These are phyloP conservation scores for Ormyrus labotus DNA, from an alignment of 2,888 invertebrate species.

Conservation along the genomic window DNA sequence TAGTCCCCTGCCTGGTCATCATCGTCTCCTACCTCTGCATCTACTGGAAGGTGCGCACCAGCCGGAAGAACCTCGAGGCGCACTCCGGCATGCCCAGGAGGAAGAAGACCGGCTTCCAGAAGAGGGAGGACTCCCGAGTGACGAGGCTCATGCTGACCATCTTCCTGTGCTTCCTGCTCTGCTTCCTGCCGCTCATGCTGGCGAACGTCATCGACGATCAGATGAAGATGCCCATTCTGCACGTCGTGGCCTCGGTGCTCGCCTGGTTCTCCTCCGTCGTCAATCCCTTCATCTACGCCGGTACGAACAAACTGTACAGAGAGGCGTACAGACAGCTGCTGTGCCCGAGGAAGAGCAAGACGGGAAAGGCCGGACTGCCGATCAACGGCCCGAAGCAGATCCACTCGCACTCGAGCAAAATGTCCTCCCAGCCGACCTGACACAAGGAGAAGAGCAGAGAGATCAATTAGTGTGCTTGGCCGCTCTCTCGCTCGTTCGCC, in stretches of 20 bases:
- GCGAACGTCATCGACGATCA: slow-evolving; percentile 92
- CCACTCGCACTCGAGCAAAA: slow-evolving; percentile 71
- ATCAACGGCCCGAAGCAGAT: slow-evolving; percentile 58
- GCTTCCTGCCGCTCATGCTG: slow-evolving; percentile 92
- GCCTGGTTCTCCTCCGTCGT: slow-evolving; percentile 94
- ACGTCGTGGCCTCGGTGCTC: slow-evolving; percentile 89
- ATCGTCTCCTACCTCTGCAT: slow-evolving; percentile 91
- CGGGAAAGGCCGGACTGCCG: neutral
- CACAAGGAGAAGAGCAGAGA: neutral
- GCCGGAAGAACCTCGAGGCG: slow-evolving; percentile 84
- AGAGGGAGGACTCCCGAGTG: slow-evolving; percentile 86
- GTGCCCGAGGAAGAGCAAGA: slow-evolving; percentile 62
- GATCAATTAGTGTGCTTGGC: no score
- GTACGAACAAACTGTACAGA: slow-evolving; percentile 89
- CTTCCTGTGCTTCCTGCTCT: slow-evolving; percentile 89
- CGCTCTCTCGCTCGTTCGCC: no score
- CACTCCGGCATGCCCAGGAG: slow-evolving; percentile 75
- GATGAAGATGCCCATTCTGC: slow-evolving; percentile 84
- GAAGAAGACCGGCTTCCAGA: slow-evolving; percentile 71
- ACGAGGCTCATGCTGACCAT: slow-evolving; percentile 92
- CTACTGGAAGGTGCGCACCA: slow-evolving; percentile 86
- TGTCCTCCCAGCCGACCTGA: slow-evolving; percentile 68
- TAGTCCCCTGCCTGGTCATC: slow-evolving; percentile 90
- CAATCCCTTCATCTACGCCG: slow-evolving; percentile 94
- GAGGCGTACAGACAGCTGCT: slow-evolving; percentile 73